Evolutionary conservation across 2,888 invertebrate genomes (phyloP).

Genomic region (Drosophila falleni): DNA sequence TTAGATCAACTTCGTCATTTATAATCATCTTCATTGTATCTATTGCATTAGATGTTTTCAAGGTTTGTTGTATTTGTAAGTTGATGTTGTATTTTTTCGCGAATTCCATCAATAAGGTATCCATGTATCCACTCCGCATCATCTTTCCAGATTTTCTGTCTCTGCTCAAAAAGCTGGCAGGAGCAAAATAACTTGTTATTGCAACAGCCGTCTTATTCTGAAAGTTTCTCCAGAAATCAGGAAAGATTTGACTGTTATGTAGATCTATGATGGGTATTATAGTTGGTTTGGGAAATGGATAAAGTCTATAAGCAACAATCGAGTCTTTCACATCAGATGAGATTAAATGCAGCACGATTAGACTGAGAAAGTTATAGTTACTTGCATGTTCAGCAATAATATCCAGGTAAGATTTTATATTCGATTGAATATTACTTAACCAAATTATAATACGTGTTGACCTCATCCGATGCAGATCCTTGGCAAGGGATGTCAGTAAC

Average conservation of each 20-base stretch:
- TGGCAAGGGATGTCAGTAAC: slow-evolving; percentile 24
- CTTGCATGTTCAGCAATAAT: neutral
- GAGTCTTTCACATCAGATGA: neutral
- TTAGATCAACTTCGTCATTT: slow-evolving; percentile 14
- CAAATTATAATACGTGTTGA: slow-evolving; percentile 29
- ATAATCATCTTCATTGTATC: neutral
- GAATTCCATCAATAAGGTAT: slow-evolving; percentile 13
- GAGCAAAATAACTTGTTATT: neutral
- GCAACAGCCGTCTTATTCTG: slow-evolving; percentile 5
- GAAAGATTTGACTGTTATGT: neutral
- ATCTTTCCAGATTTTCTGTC: neutral
- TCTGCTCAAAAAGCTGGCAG: neutral
- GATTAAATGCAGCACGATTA: slow-evolving; percentile 25
- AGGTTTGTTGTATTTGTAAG: neutral
- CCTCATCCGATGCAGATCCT: slow-evolving; percentile 21
- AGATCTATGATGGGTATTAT: neutral
- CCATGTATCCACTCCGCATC: neutral
- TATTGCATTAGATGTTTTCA: neutral
- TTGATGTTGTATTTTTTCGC: slow-evolving; percentile 22
- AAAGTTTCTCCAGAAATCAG: neutral
- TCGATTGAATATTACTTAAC: neutral
- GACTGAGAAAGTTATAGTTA: neutral
- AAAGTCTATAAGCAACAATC: slow-evolving; percentile 6
- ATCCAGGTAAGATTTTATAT: accelerated
- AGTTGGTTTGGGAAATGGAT: slow-evolving; percentile 27